Percentiles rank a stretch among this genome's conserved stretches.
These are phyloP conservation scores for Oithona nana DNA, from an alignment of 2,888 invertebrate species.

Conservation along the genomic window DNA sequence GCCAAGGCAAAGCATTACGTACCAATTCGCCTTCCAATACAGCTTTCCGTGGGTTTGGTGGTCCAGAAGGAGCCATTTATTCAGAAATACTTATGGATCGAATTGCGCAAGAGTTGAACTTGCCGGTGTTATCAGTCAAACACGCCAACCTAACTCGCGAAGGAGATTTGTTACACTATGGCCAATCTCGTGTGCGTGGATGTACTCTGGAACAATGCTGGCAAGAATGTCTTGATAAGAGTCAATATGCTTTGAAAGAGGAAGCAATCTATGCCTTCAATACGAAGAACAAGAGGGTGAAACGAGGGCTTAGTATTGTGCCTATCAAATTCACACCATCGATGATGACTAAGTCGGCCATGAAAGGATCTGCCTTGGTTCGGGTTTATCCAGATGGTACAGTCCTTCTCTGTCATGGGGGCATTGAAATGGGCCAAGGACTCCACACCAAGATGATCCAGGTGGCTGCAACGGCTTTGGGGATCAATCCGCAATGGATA, in stretches of 20 bases:
- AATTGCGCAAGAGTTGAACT: background rate
- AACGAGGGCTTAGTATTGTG: constrained; percentile 28
- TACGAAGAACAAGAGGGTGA: constrained; percentile 25
- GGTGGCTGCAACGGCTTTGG: constrained; percentile 48
- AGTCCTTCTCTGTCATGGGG: constrained; percentile 32
- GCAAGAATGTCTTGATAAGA: constrained; percentile 34
- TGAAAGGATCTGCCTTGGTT: constrained; percentile 31
- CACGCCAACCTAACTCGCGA: constrained; percentile 28
- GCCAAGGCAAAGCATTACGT: constrained; percentile 20
- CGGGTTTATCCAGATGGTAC: constrained; percentile 33
- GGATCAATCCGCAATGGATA: constrained; percentile 48
- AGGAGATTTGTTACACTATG: constrained; percentile 26
- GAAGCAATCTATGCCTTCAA: constrained; percentile 21
- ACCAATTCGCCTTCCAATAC: constrained; percentile 25
- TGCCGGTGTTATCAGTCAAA: constrained; percentile 24
- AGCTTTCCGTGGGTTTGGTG: constrained; percentile 23
- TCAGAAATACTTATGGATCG: constrained; percentile 9
- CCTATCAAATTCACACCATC: constrained; percentile 26
- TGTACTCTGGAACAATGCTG: constrained; percentile 26
- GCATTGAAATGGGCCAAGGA: constrained; percentile 36
- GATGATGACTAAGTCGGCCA: constrained; percentile 22
- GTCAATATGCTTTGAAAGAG: constrained; percentile 35
- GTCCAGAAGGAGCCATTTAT: background rate
- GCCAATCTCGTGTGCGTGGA: constrained; percentile 24
- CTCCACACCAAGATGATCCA: constrained; percentile 35